Base-by-base conservation (phyloP, 2,797 vertebrate genomes). In the Sebastes kiyomatsui region DNA sequence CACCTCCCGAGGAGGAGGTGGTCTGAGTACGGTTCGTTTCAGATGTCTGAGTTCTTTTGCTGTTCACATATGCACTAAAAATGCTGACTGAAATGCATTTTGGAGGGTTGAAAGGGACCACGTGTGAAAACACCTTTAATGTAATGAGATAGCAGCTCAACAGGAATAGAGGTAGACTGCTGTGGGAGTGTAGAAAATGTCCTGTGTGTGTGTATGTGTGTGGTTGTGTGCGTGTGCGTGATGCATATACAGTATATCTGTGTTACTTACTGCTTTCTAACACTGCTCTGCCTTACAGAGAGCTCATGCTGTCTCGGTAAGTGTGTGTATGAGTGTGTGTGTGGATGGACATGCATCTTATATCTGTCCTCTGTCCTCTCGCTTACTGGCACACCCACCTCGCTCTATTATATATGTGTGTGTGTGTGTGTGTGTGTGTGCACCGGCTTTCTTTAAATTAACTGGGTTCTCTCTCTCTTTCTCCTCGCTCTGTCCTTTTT, bases 241-340 rank as follows among this genome's bases (percentile, higher is more conserved):
- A 54, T 77, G 46, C n/a, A 28, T 80, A 58, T 67, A 54, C 74
- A 52, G 42, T 67, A 27, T 67, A 30, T 52, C 3, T 67, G 38
- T 91, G 79, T 90, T 79, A 93, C 92, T 93, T 84, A 88, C 88
- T 93, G 88, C 94, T 74, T 84, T 94, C 92, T 94, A 91, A 95
- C 91, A 93, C 90, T 94, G 92, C 93, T 95, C 94, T 95, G 92
- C 90, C 82, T 92, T 92, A 91, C 94, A 95, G 93, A 95, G 94
- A 93, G 90, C 93, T 89, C 90, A 82, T 80, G 88, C 88, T 91
- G 87, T 90, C 81, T 92, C 90, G 94, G 95, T 95, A 94, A 95
- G 94, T 96, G 92, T 94, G 90, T 87, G 67, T 76, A 3, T 56
- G 42, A 30, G 73, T 73, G 61, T 42, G 71, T 75, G 79, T 38